phyloP scores from a whole-genome alignment of 2,797 vertebrate genomes.

The Dendrocincla fuliginosa region DNA sequence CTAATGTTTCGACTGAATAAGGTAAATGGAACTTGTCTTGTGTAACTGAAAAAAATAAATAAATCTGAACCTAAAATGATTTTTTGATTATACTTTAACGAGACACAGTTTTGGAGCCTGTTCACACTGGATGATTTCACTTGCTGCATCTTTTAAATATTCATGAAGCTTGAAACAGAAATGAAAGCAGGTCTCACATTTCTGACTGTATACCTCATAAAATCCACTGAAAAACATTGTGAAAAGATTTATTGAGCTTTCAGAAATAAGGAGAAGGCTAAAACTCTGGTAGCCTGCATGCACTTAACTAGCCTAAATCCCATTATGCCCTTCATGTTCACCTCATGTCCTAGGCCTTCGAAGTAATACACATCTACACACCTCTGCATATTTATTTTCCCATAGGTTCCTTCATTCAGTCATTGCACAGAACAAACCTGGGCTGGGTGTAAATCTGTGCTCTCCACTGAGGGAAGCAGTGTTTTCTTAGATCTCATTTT shows the following conservation, averaged over 20 bases:
- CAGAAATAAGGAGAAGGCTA: background rate
- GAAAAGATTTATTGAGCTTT: background rate
- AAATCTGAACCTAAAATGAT: background rate
- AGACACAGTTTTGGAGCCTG: conserved; percentile 5
- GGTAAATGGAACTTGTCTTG: conserved; percentile 8
- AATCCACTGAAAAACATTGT: background rate
- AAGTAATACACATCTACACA: background rate
- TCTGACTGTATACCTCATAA: background rate
- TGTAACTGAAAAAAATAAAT: background rate
- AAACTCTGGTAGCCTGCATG: background rate
- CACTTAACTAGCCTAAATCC: background rate
- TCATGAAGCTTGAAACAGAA: conserved; percentile 34
- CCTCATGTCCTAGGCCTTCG: background rate
- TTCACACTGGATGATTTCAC: conserved; percentile 36
- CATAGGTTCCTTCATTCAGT: background rate
- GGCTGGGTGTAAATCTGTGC: background rate
- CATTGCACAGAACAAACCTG: background rate
- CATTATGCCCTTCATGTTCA: background rate
- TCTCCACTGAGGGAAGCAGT: background rate
- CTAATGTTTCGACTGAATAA: background rate
- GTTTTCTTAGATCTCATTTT: background rate
- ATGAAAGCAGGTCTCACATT: conserved; percentile 19
- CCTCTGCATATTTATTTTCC: background rate
- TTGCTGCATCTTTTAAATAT: conserved; percentile 58
- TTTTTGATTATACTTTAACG: conserved; percentile 3